These are phyloP conservation scores for Coptodon bakossiorum DNA, from an alignment of 2,113 vertebrate genomes.

Conservation along the genomic window DNA sequence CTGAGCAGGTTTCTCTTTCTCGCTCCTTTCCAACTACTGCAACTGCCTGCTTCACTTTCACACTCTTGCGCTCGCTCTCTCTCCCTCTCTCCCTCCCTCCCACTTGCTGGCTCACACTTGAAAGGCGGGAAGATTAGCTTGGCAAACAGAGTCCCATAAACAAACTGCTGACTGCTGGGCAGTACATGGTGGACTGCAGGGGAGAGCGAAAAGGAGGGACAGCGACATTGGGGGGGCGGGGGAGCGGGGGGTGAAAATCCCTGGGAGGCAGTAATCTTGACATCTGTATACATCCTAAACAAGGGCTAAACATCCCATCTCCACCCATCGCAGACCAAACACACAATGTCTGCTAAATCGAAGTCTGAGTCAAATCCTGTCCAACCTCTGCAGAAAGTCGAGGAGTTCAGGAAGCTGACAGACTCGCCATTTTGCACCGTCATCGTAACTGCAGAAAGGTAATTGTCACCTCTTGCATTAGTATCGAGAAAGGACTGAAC, in stretches of 20 bases:
- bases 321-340: slow-evolving; percentile 10
- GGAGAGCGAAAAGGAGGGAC: neutral
- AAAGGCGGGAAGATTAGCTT: slow-evolving; percentile 73
- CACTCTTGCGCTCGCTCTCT: neutral
- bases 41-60: slow-evolving; percentile 53
- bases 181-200: slow-evolving; percentile 55
- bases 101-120: slow-evolving; percentile 56
- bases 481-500: neutral
- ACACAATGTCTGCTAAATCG: neutral
- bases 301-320: slow-evolving; percentile 6
- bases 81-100: neutral
- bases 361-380: neutral
- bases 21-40: slow-evolving; percentile 46
- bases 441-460: neutral
- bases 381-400: neutral
- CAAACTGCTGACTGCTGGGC: slow-evolving; percentile 68
- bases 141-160: slow-evolving; percentile 72
- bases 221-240: neutral
- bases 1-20: slow-evolving; percentile 38
- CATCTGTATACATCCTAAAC: slow-evolving; percentile 48
- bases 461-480: neutral
- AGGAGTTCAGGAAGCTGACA: neutral
- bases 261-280: slow-evolving; percentile 8
- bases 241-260: neutral
- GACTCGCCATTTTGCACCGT: neutral